Percentiles rank a stretch among this genome's conserved stretches.
phyloP scores from a whole-genome alignment of 2,797 vertebrate species.

The Melanotaenia trifasciata region DNA sequence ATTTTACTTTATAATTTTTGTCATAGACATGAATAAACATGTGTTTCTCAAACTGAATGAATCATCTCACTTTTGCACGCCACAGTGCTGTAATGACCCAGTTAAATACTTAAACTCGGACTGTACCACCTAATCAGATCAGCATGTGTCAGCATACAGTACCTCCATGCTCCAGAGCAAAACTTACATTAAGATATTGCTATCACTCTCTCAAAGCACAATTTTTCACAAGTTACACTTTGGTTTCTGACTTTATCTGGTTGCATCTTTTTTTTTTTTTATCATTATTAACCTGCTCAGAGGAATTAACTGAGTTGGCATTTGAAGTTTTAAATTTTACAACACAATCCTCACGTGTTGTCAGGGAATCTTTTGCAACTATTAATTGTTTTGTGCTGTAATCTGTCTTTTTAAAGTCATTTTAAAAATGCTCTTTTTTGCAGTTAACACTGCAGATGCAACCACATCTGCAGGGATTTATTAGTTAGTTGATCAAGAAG shows the following conservation, averaged over 20 bases:
- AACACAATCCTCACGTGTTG: slow-evolving; percentile 2
- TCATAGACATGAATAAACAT: neutral
- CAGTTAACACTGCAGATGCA: neutral
- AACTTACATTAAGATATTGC: slow-evolving; percentile 64
- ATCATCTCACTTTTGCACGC: neutral
- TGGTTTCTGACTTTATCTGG: slow-evolving; percentile 42
- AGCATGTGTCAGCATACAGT: slow-evolving; percentile 31
- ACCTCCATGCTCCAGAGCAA: slow-evolving; percentile 14
- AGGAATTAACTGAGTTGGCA: slow-evolving; percentile 22
- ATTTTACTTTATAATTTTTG: slow-evolving; percentile 1
- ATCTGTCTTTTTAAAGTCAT: neutral
- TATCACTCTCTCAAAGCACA: slow-evolving; percentile 52
- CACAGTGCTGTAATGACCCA: neutral
- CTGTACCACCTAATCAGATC: slow-evolving; percentile 35
- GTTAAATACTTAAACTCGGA: neutral
- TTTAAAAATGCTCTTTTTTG: neutral
- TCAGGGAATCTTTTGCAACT: slow-evolving; percentile 21
- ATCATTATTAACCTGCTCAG: slow-evolving; percentile 40
- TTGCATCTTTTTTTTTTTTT: slow-evolving; percentile 60
- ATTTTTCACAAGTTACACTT: slow-evolving; percentile 31
- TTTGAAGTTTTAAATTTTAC: slow-evolving; percentile 21
- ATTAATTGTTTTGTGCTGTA: neutral
- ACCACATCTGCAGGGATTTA: neutral
- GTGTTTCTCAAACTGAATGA: slow-evolving; percentile 3
- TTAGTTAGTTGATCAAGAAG: neutral